Evolutionary conservation across 1,140 invertebrate species (phyloP), one percentile per base, ranked within the genome.

Genomic region (Mya arenaria): DNA sequence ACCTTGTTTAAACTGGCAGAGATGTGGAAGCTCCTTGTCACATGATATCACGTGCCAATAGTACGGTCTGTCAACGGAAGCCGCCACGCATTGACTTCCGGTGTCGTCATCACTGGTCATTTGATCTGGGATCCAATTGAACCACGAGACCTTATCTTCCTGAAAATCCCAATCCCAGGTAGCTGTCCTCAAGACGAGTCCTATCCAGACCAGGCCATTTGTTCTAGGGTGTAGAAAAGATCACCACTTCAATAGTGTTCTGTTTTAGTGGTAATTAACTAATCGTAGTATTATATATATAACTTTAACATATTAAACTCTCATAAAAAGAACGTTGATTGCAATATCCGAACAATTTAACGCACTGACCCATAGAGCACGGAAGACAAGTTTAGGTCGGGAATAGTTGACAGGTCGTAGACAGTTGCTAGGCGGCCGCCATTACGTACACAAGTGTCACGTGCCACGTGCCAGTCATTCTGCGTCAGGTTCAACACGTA

Each of bases 91-190:
- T 1, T 37, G 28, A 8, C 13, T 5, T 28, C 32, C 19, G 0
- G 4, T 3, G 25, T 36, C 41, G 4, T 56, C 55, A 6, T 23
- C 28, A 23, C n/a, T 56, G 15, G n/a, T 34, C n/a, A 13, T 23
- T 1, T 34, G 19, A 6, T 44, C 30, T 15, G 25, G 15, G 4
- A 25, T 34, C 69, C 69, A 72, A 25, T 72, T 56, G 19, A n/a
- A 72, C 69, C 69, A 72, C n/a, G 48, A 37, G 48, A 72, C 23
- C 10, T 58, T 56, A 58, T 72, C 69, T n/a, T n/a, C n/a, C n/a
- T n/a, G n/a, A n/a, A n/a, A n/a, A n/a, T n/a, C n/a, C n/a, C n/a
- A n/a, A n/a, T n/a, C n/a, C n/a, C n/a, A n/a, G n/a, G n/a, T n/a
- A n/a, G n/a, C n/a, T n/a, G n/a, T n/a, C n/a, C n/a, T n/a, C n/a